Evolutionary conservation across 2,888 invertebrate genomes (phyloP), one percentile per base, ranked within the genome.

Genomic region (Nephrotoma flavescens): DNA sequence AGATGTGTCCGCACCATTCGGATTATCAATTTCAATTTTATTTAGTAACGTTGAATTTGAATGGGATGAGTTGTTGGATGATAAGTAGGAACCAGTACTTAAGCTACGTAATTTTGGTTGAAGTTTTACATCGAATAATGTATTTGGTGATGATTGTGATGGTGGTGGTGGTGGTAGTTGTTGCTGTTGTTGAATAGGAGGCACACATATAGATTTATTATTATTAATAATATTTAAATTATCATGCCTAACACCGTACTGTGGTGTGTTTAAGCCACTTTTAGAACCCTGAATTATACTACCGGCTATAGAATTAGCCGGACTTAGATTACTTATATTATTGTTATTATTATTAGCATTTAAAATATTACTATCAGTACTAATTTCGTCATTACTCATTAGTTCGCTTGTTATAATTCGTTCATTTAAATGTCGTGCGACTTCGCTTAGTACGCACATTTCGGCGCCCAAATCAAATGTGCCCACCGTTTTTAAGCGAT

Each of bases 391-490:
- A 41, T 31, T 45, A 86, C 12, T 41, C 7, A 3, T 85, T 42
- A 88, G 86, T 83, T 87, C 88, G 42, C 88, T 87, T 7, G 87
- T 86, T 45, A 87, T 87, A n/a, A 88, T 87, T 86, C 88, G 87
- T 86, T 88, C 88, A 86, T 88, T 88, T 86, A 89, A 87, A 86
- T 88, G 88, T 86, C 87, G 86, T 41, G 88, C 88, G 31, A 88
- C 88, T 83, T 88, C 88, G 84, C 87, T 88, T 15, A 88, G 83
- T 1, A 88, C 88, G 7, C 87, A 88, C 87, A 88, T 87, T 87
- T 89, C 89, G 19, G 88, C 88, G 41, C 88, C 88, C 42, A 89
- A 87, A 87, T 89, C 88, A 87, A 89, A 88, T 86, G 89, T 89
- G 9, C 89, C 89, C 71, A 89, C 88, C 6, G 89, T 89, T 87